A percentile compares a stretch with the other conserved stretches of the same genome.
These are phyloP conservation scores for Grus americana DNA, from an alignment of 2,113 vertebrate genomes.

Conservation along the genomic window DNA sequence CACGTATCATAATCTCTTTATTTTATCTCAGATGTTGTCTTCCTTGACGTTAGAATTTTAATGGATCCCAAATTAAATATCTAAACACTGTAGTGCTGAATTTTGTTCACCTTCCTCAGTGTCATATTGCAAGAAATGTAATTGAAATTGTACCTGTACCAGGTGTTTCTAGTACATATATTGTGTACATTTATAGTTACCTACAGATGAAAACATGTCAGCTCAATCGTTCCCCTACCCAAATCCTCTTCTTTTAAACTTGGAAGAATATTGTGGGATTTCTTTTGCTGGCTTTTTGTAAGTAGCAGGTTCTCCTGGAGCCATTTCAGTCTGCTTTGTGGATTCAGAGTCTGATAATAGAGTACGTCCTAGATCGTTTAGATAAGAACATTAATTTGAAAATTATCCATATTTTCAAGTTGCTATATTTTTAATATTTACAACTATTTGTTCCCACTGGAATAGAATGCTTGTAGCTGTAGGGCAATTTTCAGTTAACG, in stretches of 20 bases:
- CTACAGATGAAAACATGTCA: conserved; percentile 46
- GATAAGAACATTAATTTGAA: neutral
- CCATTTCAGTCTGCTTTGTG: conserved; percentile 24
- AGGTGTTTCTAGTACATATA: conserved; percentile 66
- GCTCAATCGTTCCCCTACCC: conserved; percentile 4
- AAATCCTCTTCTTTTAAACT: neutral
- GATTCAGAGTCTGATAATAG: conserved; percentile 4
- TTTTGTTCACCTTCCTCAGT: conserved; percentile 52
- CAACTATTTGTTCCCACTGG: conserved; percentile 20
- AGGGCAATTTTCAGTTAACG: neutral
- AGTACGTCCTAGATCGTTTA: neutral
- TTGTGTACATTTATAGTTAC: conserved; percentile 54
- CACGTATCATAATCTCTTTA: conserved; percentile 15
- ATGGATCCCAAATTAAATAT: conserved; percentile 40
- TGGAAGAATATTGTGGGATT: conserved; percentile 18
- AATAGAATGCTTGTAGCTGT: conserved; percentile 3
- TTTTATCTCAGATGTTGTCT: conserved; percentile 43
- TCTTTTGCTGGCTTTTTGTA: conserved; percentile 36
- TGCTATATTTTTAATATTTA: conserved; percentile 25
- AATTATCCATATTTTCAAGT: neutral
- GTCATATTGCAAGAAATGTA: conserved; percentile 35
- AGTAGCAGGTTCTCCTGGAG: conserved; percentile 46
- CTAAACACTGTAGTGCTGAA: conserved; percentile 45
- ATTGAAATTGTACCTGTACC: conserved; percentile 62
- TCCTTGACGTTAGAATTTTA: conserved; percentile 42